Evolutionary conservation across 2,797 vertebrate species (phyloP), one percentile per base, ranked within the genome.

Genomic region (Crax fasciolata): DNA sequence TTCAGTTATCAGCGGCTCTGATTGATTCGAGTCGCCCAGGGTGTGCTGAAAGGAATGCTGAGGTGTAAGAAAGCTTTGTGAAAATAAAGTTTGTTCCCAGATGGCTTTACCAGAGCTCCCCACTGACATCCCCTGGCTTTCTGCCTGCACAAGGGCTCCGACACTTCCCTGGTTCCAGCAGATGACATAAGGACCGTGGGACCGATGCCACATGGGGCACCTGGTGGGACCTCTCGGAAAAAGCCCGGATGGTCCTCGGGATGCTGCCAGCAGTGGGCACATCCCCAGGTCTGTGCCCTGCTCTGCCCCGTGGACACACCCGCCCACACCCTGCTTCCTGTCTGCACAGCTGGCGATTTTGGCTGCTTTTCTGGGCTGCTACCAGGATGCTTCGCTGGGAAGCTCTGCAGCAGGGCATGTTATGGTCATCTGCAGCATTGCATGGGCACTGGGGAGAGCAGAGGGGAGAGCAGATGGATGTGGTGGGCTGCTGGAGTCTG

Each of bases 31-130:
- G n/a, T 5, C 70, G 51, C 85, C 59, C 63, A 28, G 79, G 41
- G 59, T 14, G 6, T 25, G 84, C 12, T 73, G 81, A 66, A 92
- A 70, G 39, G 23, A 7, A 49, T 83, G 16, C 54, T 46, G 68
- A 46, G 43, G 21, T 30, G 62, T 49, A 43, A 91, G 61, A 72
- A 85, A 78, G 23, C 35, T 83, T 87, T 51, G 48, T 68, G 25
- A 65, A 83, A 90, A 89, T 83, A 68, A 67, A 85, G 87, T 43
- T 92, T 87, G 35, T 89, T 87, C 72, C 23, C 89, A 93, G 61
- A 67, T 92, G 94, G 72, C 15, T 87, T 81, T 46, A 89, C 25
- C 54, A 5, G 0, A 70, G 66, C 20, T 93, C 72, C 51, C 87
- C 91, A 16, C 57, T 63, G 78, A 74, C 7, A 84, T 44, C 44